These are phyloP conservation scores for Acanthochromis polyacanthus DNA, from an alignment of 2,113 vertebrate genomes.

Conservation along the genomic window DNA sequence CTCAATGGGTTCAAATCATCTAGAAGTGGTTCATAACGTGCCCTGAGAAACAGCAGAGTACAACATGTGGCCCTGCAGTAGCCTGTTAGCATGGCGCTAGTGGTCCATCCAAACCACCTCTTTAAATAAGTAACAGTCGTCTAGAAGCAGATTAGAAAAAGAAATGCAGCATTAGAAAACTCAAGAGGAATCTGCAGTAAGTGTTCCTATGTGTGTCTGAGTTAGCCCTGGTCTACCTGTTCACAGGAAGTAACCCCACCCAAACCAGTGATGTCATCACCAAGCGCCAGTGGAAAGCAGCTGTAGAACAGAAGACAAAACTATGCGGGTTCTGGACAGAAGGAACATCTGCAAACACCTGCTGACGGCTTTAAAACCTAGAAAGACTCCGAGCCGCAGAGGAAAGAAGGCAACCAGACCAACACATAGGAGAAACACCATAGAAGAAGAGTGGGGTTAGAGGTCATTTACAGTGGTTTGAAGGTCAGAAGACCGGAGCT, in stretches of 20 bases:
- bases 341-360: slow-evolving; percentile 13
- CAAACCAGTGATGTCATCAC: slow-evolving; percentile 34
- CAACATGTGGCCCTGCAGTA: not conserved
- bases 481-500: not conserved
- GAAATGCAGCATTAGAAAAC: slow-evolving; percentile 52
- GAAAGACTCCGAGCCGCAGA: slow-evolving; percentile 37
- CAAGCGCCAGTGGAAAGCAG: slow-evolving; percentile 7
- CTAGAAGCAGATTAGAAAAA: slow-evolving; percentile 36
- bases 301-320: not conserved
- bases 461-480: slow-evolving; percentile 67
- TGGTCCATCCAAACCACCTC: slow-evolving; percentile 11
- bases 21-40: slow-evolving; percentile 71
- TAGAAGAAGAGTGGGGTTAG: not conserved
- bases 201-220: slow-evolving; percentile 31
- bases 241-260: slow-evolving; percentile 20
- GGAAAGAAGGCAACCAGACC: not conserved
- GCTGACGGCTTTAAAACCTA: not conserved
- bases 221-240: slow-evolving; percentile 10
- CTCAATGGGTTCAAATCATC: slow-evolving; percentile 9
- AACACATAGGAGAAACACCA: not conserved
- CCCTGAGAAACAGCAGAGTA: slow-evolving; percentile 75
- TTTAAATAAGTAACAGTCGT: not conserved
- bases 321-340: not conserved
- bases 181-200: slow-evolving; percentile 7
- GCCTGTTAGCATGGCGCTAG: not conserved